Evolutionary conservation across 2,797 vertebrate genomes (phyloP).

Genomic region (Gymnopithys bicolor): DNA sequence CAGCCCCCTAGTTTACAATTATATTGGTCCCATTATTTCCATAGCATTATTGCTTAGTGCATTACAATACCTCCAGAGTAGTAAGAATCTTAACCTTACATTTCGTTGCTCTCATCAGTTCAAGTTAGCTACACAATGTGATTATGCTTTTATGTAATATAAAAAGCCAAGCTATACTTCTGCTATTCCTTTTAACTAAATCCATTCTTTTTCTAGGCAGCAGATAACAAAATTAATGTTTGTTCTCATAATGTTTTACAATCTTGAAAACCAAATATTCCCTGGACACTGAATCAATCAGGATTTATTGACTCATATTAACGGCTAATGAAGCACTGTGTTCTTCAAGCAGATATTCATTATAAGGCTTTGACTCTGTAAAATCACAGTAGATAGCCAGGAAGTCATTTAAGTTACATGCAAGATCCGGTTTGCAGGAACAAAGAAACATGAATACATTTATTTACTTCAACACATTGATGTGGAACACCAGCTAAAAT

Average conservation of each 20-base stretch:
- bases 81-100: neutral
- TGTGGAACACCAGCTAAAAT: neutral
- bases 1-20: neutral
- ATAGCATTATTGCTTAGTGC: neutral
- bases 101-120: neutral
- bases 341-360: neutral
- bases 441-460: neutral
- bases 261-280: slow-evolving; percentile 28
- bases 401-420: neutral
- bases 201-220: neutral
- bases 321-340: neutral
- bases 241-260: slow-evolving; percentile 18
- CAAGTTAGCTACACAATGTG: neutral
- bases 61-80: neutral
- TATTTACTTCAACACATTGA: neutral
- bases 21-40: neutral
- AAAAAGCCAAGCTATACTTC: neutral
- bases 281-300: slow-evolving; percentile 4
- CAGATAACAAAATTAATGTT: slow-evolving; percentile 10
- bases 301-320: slow-evolving; percentile 16
- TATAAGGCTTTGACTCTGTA: neutral
- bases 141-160: neutral
- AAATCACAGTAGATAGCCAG: neutral
- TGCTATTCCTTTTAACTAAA: slow-evolving; percentile 1
- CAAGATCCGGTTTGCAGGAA: neutral